Base-by-base conservation (phyloP, 2,797 vertebrate species). In the Muscicapa comitata region DNA sequence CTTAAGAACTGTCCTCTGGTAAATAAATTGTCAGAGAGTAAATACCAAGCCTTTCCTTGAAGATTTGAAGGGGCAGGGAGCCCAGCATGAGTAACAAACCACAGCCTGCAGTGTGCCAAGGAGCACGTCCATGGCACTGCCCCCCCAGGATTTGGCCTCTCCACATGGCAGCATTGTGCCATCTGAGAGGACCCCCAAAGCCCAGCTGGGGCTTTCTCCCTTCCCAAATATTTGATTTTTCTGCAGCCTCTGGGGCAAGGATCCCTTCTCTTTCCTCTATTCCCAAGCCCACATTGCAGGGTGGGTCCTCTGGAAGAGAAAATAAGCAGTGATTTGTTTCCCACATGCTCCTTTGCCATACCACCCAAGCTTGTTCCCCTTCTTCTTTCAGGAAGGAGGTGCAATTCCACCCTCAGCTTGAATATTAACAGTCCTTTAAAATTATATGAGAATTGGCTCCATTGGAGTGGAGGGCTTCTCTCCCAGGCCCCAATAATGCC, bases 1-100 rank as follows among this genome's bases (percentile, higher is more conserved):
- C 93, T 95, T 85, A 93, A 93, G 88, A 89, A 86, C 17, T 71
- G 53, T 71, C 31, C 20, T 86, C 48, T 25, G 70, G 84, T 45
- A 70, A 88, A 82, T 50, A 66, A 90, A 79, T 82, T 74, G 76
- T 54, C 90, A 89, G 37, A 45, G 54, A 55, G 26, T 75, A 94
- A 95, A 90, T 57, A 82, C 31, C 71, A 86, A 55, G 19, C 23
- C 15, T 74, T 68, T 71, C 37, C 94, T 90, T 81, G 73, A 75
- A 90, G 91, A 88, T 90, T 18, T 86, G 48, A 68, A 75, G 57
- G 62, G 57, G 14, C 26, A 72, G 18, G 33, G 73, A 77, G 54
- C 7, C 35, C 73, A 82, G 71, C 84, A 86, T 10, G 54, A 75
- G 54, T 80, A 78, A 73, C 37, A 79, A 75, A 73, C 33, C 78